Evolutionary conservation across 2,888 invertebrate genomes (phyloP).

Genomic region (Achlya flavicornis): DNA sequence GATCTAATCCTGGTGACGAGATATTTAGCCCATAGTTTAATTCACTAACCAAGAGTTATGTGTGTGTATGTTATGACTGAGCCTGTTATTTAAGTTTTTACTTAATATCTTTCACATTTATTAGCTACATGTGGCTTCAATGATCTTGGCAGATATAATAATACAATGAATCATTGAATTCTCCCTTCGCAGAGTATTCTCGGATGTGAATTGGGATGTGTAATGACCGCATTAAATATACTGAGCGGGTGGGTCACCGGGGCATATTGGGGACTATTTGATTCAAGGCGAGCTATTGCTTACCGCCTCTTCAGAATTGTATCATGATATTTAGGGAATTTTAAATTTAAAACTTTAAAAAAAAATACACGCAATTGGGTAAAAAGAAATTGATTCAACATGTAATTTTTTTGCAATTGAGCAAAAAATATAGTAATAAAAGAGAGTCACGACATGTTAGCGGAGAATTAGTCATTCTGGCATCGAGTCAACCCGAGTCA

Average conservation of each 20-base stretch:
- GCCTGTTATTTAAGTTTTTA: too few relatives aligned
- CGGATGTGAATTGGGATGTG: neutral
- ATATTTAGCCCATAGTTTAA: too few relatives aligned
- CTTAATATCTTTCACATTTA: too few relatives aligned
- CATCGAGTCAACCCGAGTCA: conserved; percentile 70
- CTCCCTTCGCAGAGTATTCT: neutral
- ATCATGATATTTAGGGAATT: neutral
- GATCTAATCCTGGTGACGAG: too few relatives aligned
- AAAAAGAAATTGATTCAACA: neutral
- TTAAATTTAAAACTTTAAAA: too few relatives aligned
- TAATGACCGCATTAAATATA: neutral
- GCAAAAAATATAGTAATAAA: conserved; percentile 65
- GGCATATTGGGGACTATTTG: neutral
- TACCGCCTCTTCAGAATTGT: neutral
- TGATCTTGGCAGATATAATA: neutral
- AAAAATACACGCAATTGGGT: neutral
- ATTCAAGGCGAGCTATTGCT: neutral
- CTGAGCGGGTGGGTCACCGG: neutral
- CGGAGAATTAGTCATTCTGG: conserved; percentile 79
- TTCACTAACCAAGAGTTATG: too few relatives aligned
- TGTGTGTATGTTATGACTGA: too few relatives aligned
- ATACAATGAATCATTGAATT: neutral
- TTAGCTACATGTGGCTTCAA: too few relatives aligned
- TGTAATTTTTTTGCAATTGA: conserved; percentile 41
- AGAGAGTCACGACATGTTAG: conserved; percentile 62